Evolutionary conservation across 2,888 invertebrate genomes (phyloP).

Genomic region (Hirtodrosophila histrioides): DNA sequence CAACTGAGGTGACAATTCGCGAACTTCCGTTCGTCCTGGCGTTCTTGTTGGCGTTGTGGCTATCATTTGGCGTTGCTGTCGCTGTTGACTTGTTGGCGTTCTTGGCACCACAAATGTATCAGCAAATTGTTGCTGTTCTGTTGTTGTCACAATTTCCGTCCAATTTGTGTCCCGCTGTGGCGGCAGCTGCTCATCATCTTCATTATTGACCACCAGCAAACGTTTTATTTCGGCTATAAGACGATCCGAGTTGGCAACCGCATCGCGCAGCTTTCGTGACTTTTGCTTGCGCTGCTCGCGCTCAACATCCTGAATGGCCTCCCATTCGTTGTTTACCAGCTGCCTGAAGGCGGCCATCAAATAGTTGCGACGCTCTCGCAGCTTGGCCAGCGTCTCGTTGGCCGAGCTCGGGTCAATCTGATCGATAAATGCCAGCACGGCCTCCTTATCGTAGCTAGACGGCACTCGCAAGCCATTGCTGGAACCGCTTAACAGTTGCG

Average conservation of each 20-base stretch:
- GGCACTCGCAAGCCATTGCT: conserved; percentile 40
- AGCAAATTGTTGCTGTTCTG: neutral
- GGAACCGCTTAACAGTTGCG: conserved; percentile 1
- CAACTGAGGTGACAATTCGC: neutral
- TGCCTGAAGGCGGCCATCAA: conserved; percentile 47
- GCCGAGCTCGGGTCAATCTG: too few species aligned
- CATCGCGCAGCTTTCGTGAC: neutral
- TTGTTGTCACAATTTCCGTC: too few species aligned
- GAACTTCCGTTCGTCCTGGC: too few species aligned
- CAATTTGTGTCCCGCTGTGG: neutral
- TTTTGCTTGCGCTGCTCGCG: conserved; percentile 9
- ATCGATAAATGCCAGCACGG: conserved; percentile 53
- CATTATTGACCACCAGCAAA: conserved; percentile 24
- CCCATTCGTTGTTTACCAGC: conserved; percentile 43
- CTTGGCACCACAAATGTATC: conserved; percentile 31
- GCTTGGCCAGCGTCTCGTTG: conserved; percentile 16
- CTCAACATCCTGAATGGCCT: neutral
- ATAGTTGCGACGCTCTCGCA: conserved; percentile 57
- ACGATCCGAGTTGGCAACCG: conserved; percentile 4
- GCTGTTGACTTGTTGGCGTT: neutral
- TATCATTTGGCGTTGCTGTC: neutral
- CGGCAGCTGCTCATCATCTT: conserved; percentile 1
- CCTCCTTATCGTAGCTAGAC: conserved; percentile 49
- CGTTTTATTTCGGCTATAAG: conserved; percentile 30
- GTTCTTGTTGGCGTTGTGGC: neutral